Base-by-base conservation (phyloP, 1,140 invertebrate species). In the Sycobia sp. region DNA sequence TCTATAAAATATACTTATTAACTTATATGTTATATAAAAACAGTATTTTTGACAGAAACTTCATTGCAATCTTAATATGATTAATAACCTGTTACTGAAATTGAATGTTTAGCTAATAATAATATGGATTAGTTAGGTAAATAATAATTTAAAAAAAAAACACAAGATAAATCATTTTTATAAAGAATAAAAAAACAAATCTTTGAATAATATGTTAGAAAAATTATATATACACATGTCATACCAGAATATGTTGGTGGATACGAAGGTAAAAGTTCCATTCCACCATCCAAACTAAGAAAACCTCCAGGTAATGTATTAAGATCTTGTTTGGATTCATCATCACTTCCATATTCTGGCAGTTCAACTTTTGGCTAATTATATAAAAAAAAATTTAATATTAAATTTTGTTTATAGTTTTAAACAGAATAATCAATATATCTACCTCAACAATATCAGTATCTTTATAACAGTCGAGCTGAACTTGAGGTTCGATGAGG, bases 271-370 rank as follows among this genome's bases (percentile, higher is more conserved):
- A 82, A 71, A 59, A 82, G 78, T 64, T 82, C 80, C 79, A 82
- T 82, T 51, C 80, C 79, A 64, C 80, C 78, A 69, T 81, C 80
- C 70, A 82, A 71, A 67, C 77, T 80, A 57, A 81, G 75, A 73
- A 80, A 82, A 46, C 79, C 78, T 71, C 75, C 73, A 61, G 80
- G 77, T 62, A 81, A 66, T 55, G 79, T 69, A 65, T 81, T 82
- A 53, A 81, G 75, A 70, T 82, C 79, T 60, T 71, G 80, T 67
- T 82, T 82, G 36, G 77, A 75, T 73, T 83, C 82, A 50, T 82
- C 82, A 67, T 86, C 84, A 70, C 84, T 85, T 67, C 82, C 77
- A 76, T 86, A 86, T 69, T 86, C 85, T 54, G 84, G 84, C 71
- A 86, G 76, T 76, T 86, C 85, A 66, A 85, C 63, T 80, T 86